Percentiles rank a stretch among this genome's conserved stretches.
Evolutionary conservation across 2,888 invertebrate species (phyloP).

Genomic region (Lepidonotus clava): DNA sequence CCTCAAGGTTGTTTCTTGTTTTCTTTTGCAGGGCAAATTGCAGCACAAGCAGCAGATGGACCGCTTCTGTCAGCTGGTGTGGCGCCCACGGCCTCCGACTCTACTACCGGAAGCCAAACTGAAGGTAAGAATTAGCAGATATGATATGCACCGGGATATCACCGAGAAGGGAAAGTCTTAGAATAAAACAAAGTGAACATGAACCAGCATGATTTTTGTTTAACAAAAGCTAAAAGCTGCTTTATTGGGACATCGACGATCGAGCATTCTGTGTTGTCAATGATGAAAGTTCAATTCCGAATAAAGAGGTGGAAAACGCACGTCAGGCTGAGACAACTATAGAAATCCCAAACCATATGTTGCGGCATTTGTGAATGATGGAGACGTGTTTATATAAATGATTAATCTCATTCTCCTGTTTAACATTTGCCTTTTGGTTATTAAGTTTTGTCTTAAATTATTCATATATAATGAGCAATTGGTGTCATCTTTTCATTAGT

Average conservation of each 20-base stretch:
- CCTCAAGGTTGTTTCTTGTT: not conserved
- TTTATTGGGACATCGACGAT: not conserved
- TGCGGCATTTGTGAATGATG: no score
- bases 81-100: constrained; percentile 96
- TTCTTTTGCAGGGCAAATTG: constrained; percentile 83
- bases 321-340: constrained; percentile 2
- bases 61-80: constrained; percentile 95
- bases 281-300: not conserved
- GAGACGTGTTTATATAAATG: no score
- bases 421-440: no score
- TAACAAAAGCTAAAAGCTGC: not conserved
- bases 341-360: no score
- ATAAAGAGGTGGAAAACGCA: not conserved
- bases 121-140: constrained; percentile 74
- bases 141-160: not conserved
- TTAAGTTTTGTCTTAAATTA: no score
- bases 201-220: not conserved
- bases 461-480: no score
- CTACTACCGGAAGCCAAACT: constrained; percentile 91
- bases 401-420: no score
- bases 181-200: no score
- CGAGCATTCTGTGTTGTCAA: not conserved
- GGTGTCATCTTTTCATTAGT: no score
- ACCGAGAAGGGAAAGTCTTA: no score
- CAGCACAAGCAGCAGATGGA: constrained; percentile 92